Conservation (phyloP, 2,888 invertebrate genomes). For the Pasiphila rectangulata region DNA sequence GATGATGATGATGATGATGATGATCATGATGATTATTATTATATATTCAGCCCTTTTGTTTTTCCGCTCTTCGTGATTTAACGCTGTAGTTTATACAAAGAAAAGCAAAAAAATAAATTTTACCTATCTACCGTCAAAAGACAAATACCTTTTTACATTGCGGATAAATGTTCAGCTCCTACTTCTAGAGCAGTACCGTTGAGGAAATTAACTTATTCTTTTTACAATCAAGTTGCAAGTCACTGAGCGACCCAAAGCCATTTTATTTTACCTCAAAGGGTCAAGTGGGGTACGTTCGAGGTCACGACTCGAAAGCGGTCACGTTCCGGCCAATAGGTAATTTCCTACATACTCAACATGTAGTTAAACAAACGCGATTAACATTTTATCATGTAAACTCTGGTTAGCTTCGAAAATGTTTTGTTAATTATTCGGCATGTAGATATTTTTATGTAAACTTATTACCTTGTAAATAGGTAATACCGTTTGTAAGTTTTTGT, state of each 20-base stretch:
- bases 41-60: too few relatives aligned
- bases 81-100: too few relatives aligned
- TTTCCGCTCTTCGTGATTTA: too few relatives aligned
- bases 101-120: too few relatives aligned
- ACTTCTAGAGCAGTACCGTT: neutral
- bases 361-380: conserved; percentile 39
- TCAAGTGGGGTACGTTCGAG: conserved; percentile 41
- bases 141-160: too few relatives aligned
- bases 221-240: conserved; percentile 30
- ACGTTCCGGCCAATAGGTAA: conserved; percentile 47
- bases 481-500: too few relatives aligned
- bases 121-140: too few relatives aligned
- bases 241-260: conserved; percentile 28
- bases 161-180: conserved; percentile 2
- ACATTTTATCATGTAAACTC: conserved; percentile 39
- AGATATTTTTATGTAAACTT: too few relatives aligned
- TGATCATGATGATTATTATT: too few relatives aligned
- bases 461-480: too few relatives aligned
- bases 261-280: conserved; percentile 41
- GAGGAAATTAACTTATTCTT: conserved; percentile 34
- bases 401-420: conserved; percentile 3
- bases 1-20: too few relatives aligned
- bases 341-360: conserved; percentile 43
- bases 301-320: conserved; percentile 44
- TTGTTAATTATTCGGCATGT: conserved; percentile 9